Base-by-base conservation (phyloP, 2,888 invertebrate genomes). In the Corbicula japonica region DNA sequence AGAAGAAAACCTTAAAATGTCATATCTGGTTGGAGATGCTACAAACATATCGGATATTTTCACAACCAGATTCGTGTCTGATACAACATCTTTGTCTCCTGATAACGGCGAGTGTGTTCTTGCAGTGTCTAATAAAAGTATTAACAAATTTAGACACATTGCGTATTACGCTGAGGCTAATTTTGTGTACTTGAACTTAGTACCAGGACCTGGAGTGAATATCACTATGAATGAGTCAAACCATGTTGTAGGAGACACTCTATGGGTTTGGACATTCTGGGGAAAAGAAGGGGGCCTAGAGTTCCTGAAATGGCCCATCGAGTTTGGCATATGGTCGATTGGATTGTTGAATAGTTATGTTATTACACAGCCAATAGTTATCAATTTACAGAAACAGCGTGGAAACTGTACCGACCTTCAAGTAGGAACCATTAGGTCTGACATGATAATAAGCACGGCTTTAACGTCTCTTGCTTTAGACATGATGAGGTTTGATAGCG, bases 241-340 rank as follows among this genome's bases (percentile, higher is more conserved):
- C 15, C 12, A 41, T 6, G 54, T 72, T 5, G 70, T 82, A 41
- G 76, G 62, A 3, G 68, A 62, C 34, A 23, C 46, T 10, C 21
- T 54, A n/a, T 80, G 80, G 80, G 65, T 76, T 10, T 80, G 80
- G 80, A 80, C 80, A 1, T 80, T 54, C 38, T 54, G 10, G n/a
- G 80, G 80, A 3, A 71, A 76, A 28, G 35, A 66, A 34, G 80
- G 80, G 1, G 68, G 50, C 3, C 35, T 72, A 2, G 68, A 68
- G 21, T 71, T 80, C 46, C 56, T 80, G 21, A 66, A 62, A 1
- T 80, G 80, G 80, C 80, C 80, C 0, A 26, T 68, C n/a, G 72
- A 77, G 32, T 77, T 80, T 38, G 56, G 63, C 0, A 72, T 80
- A 2, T 85, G 85, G 85, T 85, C 85, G 3, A 35, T 85, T 26